A percentile compares a stretch with the other conserved stretches of the same genome.
Evolutionary conservation across 2,797 vertebrate genomes (phyloP).

Genomic region (Schizothorax lantsangensis): DNA sequence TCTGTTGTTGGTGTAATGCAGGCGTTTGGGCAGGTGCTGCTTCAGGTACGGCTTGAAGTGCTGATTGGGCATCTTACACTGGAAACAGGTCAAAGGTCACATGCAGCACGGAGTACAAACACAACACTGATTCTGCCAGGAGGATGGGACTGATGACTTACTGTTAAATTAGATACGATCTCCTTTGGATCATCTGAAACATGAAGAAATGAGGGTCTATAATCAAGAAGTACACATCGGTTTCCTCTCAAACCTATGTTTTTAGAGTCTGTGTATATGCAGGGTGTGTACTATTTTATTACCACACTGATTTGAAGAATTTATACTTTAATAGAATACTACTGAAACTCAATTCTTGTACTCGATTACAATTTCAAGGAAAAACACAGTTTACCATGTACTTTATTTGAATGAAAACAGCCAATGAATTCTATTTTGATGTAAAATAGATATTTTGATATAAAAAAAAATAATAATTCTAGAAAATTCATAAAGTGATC

Average conservation of each 20-base stretch:
- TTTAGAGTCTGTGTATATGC: not conserved
- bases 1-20: slow-evolving; percentile 95
- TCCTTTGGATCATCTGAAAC: slow-evolving; percentile 89
- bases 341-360: not conserved
- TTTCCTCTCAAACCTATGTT: not conserved
- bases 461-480: no score
- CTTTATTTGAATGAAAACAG: not conserved
- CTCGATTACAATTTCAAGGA: not conserved
- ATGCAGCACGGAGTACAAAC: slow-evolving; percentile 11
- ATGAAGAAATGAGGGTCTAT: not conserved
- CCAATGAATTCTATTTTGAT: not conserved
- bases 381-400: not conserved
- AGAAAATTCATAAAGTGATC: no score
- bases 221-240: not conserved
- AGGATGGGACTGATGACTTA: slow-evolving; percentile 75
- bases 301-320: not conserved
- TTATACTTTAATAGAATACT: not conserved
- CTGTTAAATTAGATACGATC: slow-evolving; percentile 94
- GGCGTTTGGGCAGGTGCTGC: slow-evolving; percentile 92
- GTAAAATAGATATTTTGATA: not conserved
- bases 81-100: slow-evolving; percentile 40
- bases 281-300: not conserved
- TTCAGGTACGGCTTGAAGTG: slow-evolving; percentile 97
- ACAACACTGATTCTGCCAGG: not conserved
- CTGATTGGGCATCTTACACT: slow-evolving; percentile 94